A percentile compares a stretch with the other conserved stretches of the same genome.
Evolutionary conservation across 2,888 invertebrate genomes (phyloP).

Genomic region (Homarus gammarus): DNA sequence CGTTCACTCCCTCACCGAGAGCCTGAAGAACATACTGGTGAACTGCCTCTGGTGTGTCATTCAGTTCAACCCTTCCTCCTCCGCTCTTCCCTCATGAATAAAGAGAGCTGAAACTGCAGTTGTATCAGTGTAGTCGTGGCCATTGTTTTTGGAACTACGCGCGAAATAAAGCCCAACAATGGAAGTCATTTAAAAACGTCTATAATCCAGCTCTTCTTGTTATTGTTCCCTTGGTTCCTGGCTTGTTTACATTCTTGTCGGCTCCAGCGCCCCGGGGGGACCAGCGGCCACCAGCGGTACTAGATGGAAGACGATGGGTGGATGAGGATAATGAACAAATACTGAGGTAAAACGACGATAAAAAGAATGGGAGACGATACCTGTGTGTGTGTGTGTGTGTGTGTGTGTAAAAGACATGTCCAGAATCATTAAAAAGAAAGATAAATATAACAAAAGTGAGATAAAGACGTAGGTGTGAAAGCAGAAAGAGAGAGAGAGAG

Average conservation of each 20-base stretch:
- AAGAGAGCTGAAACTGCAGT: neutral
- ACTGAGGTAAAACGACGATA: too few relatives aligned
- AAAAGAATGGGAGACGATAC: too few relatives aligned
- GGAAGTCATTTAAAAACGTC: constrained; percentile 40
- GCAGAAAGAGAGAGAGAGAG: constrained; percentile 17
- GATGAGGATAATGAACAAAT: too few relatives aligned
- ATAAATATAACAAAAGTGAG: neutral
- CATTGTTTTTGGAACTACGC: constrained; percentile 39
- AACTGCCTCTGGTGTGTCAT: neutral
- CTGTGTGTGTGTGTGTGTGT: too few relatives aligned
- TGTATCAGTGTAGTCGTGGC: constrained; percentile 5
- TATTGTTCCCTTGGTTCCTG: constrained; percentile 37
- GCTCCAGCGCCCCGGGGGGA: constrained; percentile 22
- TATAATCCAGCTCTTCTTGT: constrained; percentile 44
- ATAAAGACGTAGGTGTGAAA: neutral
- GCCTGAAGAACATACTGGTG: too few relatives aligned
- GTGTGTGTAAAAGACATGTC: too few relatives aligned
- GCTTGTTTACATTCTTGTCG: constrained; percentile 47
- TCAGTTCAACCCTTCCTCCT: too few relatives aligned
- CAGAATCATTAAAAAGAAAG: too few relatives aligned
- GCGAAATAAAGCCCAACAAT: constrained; percentile 42
- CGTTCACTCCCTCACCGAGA: neutral
- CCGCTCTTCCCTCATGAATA: neutral
- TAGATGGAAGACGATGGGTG: too few relatives aligned
- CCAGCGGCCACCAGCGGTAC: neutral